Conservation (phyloP, 2,797 vertebrate species). For the Chelon auratus region DNA sequence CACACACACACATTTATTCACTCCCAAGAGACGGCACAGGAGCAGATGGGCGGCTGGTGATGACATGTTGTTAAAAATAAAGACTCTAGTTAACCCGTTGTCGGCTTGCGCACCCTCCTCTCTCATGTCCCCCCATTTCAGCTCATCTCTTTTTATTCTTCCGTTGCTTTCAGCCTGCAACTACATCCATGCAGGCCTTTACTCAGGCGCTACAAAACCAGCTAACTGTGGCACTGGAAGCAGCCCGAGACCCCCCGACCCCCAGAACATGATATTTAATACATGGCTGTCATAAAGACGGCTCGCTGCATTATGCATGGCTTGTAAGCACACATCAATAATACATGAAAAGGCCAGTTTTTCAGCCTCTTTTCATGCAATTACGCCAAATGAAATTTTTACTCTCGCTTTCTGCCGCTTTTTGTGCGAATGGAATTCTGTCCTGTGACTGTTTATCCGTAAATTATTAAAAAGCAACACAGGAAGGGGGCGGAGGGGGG, state of each 20-base stretch:
- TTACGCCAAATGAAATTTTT: constrained; percentile 74
- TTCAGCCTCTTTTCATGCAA: constrained; percentile 71
- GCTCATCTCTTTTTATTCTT: constrained; percentile 37
- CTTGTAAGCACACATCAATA: constrained; percentile 80
- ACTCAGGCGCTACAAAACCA: constrained; percentile 28
- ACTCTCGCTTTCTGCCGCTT: constrained; percentile 55
- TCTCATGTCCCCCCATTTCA: constrained; percentile 26
- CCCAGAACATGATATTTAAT: constrained; percentile 79
- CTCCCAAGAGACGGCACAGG: constrained; percentile 82
- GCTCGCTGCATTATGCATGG: constrained; percentile 76
- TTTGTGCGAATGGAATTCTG: constrained; percentile 57
- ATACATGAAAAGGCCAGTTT: constrained; percentile 80
- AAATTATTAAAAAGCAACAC: constrained; percentile 76
- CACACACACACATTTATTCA: constrained; percentile 33
- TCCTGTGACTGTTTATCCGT: constrained; percentile 60
- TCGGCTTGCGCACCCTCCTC: constrained; percentile 59
- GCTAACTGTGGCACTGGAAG: constrained; percentile 44
- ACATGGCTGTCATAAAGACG: constrained; percentile 75
- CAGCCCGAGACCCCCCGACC: constrained; percentile 43
- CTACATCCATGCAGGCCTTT: constrained; percentile 15
- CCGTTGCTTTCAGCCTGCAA: constrained; percentile 11
- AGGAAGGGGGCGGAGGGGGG: constrained; percentile 31
- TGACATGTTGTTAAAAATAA: constrained; percentile 86
- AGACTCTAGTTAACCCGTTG: constrained; percentile 81
- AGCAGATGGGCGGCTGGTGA: constrained; percentile 88